Evolutionary conservation across 2,113 vertebrate species (phyloP).

Genomic region (Cavia aperea): DNA sequence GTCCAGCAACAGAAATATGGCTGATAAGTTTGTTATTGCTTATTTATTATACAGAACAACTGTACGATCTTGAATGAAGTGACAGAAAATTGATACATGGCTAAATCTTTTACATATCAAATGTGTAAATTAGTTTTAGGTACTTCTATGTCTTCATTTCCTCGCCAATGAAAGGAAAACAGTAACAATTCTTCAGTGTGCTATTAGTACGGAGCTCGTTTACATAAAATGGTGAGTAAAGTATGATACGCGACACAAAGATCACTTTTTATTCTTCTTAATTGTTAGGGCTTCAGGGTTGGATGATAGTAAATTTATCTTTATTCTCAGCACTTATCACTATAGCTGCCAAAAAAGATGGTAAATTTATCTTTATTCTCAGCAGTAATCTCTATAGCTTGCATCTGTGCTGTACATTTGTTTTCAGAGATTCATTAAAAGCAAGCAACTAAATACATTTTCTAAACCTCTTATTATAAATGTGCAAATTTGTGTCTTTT

Average conservation of each 20-base stretch:
- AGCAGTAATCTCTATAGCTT: neutral
- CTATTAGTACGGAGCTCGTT: neutral
- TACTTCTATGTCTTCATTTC: neutral
- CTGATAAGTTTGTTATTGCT: neutral
- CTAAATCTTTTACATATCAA: neutral
- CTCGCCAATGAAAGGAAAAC: neutral
- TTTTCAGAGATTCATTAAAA: neutral
- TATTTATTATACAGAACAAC: neutral
- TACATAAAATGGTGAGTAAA: neutral
- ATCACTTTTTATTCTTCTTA: neutral
- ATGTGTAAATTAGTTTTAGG: neutral
- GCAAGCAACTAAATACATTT: neutral
- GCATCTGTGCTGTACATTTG: neutral
- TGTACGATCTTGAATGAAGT: neutral
- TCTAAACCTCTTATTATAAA: neutral
- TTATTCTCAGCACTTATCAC: neutral
- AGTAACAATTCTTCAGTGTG: neutral
- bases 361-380: neutral
- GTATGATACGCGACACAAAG: neutral
- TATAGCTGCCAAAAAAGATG: neutral
- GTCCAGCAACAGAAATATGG: neutral
- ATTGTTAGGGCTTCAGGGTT: neutral
- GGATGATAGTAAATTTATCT: neutral
- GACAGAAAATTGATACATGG: neutral
- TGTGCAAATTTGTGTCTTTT: neutral